Evolutionary conservation across 2,113 vertebrate genomes (phyloP), one percentile per base, ranked within the genome.

Genomic region (Rhabdomys dilectus): DNA sequence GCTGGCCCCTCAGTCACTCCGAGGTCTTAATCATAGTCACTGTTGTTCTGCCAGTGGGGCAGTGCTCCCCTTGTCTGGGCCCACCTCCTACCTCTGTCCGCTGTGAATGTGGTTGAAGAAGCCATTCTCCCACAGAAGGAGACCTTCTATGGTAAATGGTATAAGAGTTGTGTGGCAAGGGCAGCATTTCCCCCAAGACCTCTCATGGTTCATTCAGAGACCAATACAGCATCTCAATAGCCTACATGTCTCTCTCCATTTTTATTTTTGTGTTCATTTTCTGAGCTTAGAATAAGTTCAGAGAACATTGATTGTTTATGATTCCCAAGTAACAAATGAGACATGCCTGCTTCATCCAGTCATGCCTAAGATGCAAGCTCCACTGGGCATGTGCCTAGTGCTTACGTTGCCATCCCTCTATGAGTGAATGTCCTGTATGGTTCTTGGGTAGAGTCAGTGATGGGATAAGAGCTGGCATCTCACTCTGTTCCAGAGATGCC

Each of bases 351-450:
- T 56, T 22, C 73, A 89, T 48, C 56, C 68, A 66, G 0, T 31
- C 66, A 91, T 51, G 78, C 96, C 89, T 91, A 95, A 97, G 60
- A 68, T 21, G 21, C 58, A 88, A 64, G 82, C n/a, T 42, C 36
- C 76, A 64, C 77, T 68, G 39, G 4, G 51, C 48, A 24, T 58
- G 42, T 17, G 87, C 10, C 64, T 64, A 53, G n/a, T 31, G 29
- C 26, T 72, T 53, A 29, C 39, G 15, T 51, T 31, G 42, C 51
- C 56, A 19, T 31, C 68, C 64, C 51, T 91, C 66, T 68, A 60
- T 1, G 36, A 29, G 82, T 26, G 86, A 88, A 72, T 89, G 96
- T 75, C 86, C 11, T 64, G 5, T 64, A 72, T 58, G 89, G 45
- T 39, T 94, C 88, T 72, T 29, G 75, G 58, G 81, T 0, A 22